Conservation (phyloP, 2,797 vertebrate genomes). For the Enteromius unitaeniatus region DNA sequence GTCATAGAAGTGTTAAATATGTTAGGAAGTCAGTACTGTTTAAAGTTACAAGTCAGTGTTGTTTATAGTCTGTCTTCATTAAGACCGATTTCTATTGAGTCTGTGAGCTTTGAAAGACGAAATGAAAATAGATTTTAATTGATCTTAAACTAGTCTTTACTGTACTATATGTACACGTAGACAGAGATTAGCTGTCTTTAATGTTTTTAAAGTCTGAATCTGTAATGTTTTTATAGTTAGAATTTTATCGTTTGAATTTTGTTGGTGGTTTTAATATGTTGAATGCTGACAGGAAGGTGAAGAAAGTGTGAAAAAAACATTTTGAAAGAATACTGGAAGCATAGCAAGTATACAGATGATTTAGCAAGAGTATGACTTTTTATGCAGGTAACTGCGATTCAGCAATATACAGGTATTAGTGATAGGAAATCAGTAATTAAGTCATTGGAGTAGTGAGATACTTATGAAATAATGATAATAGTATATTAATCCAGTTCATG, state of each 20-base stretch:
- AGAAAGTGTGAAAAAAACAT: not conserved
- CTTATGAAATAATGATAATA: not conserved
- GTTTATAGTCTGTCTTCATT: not conserved
- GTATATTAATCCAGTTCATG: not conserved
- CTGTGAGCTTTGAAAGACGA: constrained; percentile 13
- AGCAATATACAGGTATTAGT: not conserved
- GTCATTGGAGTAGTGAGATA: not conserved
- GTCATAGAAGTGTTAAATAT: constrained; percentile 13
- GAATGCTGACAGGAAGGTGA: not conserved
- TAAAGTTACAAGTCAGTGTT: constrained; percentile 25
- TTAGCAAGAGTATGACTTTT: not conserved
- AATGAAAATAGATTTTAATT: constrained; percentile 18
- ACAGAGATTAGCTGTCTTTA: not conserved
- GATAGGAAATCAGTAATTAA: not conserved
- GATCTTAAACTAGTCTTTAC: constrained; percentile 2
- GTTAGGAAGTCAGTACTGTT: constrained; percentile 9
- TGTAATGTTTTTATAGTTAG: not conserved
- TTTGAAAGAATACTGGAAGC: not conserved
- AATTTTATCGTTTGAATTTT: constrained; percentile 6
- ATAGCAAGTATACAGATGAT: not conserved
- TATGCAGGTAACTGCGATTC: not conserved
- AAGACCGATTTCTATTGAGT: not conserved
- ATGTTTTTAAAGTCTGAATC: not conserved
- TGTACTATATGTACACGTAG: not conserved
- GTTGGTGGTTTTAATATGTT: not conserved